phyloP scores from a whole-genome alignment of 2,888 invertebrate species.

The Seira ritae region DNA sequence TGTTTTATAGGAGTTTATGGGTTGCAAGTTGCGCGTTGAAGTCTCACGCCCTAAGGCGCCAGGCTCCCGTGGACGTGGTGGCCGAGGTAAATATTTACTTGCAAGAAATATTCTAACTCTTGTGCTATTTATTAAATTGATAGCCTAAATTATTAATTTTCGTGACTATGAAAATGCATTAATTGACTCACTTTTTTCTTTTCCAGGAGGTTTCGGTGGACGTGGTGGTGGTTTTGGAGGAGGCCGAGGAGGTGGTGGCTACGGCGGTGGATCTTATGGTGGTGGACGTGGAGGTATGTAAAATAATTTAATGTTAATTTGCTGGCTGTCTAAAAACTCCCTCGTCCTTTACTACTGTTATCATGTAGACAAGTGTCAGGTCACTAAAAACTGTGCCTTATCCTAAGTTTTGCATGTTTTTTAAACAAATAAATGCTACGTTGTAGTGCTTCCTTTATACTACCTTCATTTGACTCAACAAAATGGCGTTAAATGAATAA shows the following conservation, averaged over 20 bases:
- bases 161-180: not conserved
- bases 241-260: conserved; percentile 81
- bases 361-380: conserved; percentile 58
- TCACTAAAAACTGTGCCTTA: conserved; percentile 59
- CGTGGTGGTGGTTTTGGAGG: conserved; percentile 81
- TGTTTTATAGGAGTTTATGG: conserved; percentile 82
- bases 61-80: conserved; percentile 71
- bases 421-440: not conserved
- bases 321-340: conserved; percentile 23
- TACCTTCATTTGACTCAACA: conserved; percentile 11
- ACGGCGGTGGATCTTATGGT: conserved; percentile 77
- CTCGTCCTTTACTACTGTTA: conserved; percentile 45
- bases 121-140: not conserved
- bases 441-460: conserved; percentile 9
- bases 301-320: conserved; percentile 35
- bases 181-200: conserved; percentile 5
- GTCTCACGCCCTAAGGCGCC: conserved; percentile 81
- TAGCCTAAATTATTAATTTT: not conserved
- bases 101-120: not conserved
- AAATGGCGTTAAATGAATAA: not conserved
- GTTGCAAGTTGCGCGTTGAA: conserved; percentile 91
- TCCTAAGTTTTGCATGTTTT: conserved; percentile 20
- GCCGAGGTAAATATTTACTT: conserved; percentile 48
- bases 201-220: conserved; percentile 64
- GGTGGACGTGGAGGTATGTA: conserved; percentile 69